A percentile compares a stretch with the other conserved stretches of the same genome.
These are phyloP conservation scores for Coenobita brevimanus DNA, from an alignment of 1,140 invertebrate genomes.

Conservation along the genomic window DNA sequence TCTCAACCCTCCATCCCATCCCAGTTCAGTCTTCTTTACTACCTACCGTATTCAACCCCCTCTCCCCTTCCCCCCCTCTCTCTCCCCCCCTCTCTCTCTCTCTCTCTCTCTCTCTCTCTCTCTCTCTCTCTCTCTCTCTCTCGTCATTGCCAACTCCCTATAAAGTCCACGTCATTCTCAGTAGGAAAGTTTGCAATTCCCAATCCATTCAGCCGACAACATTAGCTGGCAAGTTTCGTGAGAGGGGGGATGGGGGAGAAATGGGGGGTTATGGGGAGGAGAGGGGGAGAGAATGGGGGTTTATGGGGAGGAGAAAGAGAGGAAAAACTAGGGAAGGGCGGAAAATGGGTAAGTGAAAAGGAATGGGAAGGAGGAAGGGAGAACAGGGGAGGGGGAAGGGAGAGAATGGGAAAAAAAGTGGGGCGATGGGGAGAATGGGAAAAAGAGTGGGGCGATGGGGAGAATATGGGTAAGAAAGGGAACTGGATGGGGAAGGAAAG, in stretches of 20 bases:
- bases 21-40: neutral
- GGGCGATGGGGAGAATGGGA: neutral
- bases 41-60: no score
- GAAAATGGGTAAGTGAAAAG: neutral
- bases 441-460: neutral
- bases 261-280: neutral
- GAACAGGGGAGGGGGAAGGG: neutral
- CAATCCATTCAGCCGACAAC: constrained; percentile 53
- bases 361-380: neutral
- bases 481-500: no score
- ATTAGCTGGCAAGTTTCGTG: constrained; percentile 21
- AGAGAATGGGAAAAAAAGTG: neutral
- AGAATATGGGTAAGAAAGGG: neutral
- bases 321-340: neutral
- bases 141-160: constrained; percentile 35
- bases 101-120: neutral
- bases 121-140: neutral
- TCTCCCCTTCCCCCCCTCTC: no score
- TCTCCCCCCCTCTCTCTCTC: neutral
- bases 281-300: neutral
- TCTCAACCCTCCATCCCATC: neutral
- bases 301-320: neutral
- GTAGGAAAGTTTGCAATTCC: constrained; percentile 38
- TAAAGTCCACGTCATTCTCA: constrained; percentile 41
- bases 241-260: neutral